Evolutionary conservation across 2,113 vertebrate genomes (phyloP), one percentile per base, ranked within the genome.

Genomic region (Sisor rabdophorus): DNA sequence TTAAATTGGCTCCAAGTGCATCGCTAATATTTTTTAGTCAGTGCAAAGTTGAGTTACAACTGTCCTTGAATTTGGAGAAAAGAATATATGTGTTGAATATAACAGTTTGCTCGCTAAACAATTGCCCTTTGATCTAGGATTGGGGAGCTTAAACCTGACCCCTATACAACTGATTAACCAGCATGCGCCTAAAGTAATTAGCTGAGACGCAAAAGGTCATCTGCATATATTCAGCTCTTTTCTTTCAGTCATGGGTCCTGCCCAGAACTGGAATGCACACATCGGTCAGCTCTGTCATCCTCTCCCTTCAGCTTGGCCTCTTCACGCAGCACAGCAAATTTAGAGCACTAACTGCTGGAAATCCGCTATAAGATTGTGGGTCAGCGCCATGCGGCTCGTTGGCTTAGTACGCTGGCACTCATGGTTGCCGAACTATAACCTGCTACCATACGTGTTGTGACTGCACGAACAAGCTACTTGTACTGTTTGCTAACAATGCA

Each of bases 151-250:
- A 80, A 78, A 71, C 72, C 74, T 75, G 75, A 85, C 65, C 76
- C 61, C 32, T 44, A 67, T 75, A 58, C 53, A 53, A 32, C 68
- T 32, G 82, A 85, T 85, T 84, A 85, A 80, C 63, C 80, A 76
- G 59, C 59, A 30, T 71, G 73, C 52, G 59, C 22, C 79, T 77
- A 79, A 79, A 60, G 70, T 71, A 79, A 79, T 84, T 79, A 84
- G 75, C 24, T 61, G 59, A 61, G 65, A 58, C 36, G 73, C 59
- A 54, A 80, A 79, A 79, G 76, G 69, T 82, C 78, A 80, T 64
- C 61, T 22, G 60, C 59, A 20, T 75, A 76, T 60, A 73, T 82
- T 75, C 60, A 26, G 59, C 11, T 17, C 68, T 71, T 74, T 67
- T 60, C 77, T 56, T 61, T 59, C 47, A 58, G 71, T 59, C 55